Evolutionary conservation across 2,888 invertebrate genomes (phyloP).

Genomic region (Ectemnius cavifrons): DNA sequence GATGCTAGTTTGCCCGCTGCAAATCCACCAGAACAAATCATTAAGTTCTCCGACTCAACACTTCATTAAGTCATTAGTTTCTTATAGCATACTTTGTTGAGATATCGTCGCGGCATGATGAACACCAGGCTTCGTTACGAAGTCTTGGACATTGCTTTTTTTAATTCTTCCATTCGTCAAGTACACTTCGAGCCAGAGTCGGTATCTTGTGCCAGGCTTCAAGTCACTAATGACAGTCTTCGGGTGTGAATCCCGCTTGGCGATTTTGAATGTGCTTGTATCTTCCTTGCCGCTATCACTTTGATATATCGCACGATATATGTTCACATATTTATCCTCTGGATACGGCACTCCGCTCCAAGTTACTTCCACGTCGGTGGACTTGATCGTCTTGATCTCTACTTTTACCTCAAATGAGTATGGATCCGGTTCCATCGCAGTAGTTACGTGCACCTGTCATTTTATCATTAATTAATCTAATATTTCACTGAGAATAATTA

Average conservation of each 20-base stretch:
- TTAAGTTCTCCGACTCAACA: too few species aligned
- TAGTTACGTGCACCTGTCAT: slow-evolving; percentile 69
- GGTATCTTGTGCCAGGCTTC: slow-evolving; percentile 90
- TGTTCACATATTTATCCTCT: slow-evolving; percentile 93
- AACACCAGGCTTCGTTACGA: slow-evolving; percentile 88
- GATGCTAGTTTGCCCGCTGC: slow-evolving; percentile 80
- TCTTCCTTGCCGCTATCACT: slow-evolving; percentile 87
- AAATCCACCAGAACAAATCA: not conserved
- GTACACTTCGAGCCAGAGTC: slow-evolving; percentile 93
- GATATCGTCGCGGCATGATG: slow-evolving; percentile 78
- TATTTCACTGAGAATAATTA: not conserved
- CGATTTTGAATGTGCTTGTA: slow-evolving; percentile 86
- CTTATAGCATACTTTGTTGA: slow-evolving; percentile 78
- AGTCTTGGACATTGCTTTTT: slow-evolving; percentile 93
- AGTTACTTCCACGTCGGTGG: slow-evolving; percentile 87
- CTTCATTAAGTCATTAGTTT: not conserved
- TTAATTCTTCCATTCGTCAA: slow-evolving; percentile 93
- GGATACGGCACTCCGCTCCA: slow-evolving; percentile 94
- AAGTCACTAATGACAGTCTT: slow-evolving; percentile 84
- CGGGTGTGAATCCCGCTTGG: slow-evolving; percentile 85
- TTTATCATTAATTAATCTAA: not conserved
- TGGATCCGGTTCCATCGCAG: slow-evolving; percentile 81
- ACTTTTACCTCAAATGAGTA: slow-evolving; percentile 91
- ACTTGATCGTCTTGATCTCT: slow-evolving; percentile 87
- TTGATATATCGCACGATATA: slow-evolving; percentile 91